Evolutionary conservation across 2,113 vertebrate species (phyloP), one percentile per base, ranked within the genome.

Genomic region (Cyphomyrus plagiostoma): DNA sequence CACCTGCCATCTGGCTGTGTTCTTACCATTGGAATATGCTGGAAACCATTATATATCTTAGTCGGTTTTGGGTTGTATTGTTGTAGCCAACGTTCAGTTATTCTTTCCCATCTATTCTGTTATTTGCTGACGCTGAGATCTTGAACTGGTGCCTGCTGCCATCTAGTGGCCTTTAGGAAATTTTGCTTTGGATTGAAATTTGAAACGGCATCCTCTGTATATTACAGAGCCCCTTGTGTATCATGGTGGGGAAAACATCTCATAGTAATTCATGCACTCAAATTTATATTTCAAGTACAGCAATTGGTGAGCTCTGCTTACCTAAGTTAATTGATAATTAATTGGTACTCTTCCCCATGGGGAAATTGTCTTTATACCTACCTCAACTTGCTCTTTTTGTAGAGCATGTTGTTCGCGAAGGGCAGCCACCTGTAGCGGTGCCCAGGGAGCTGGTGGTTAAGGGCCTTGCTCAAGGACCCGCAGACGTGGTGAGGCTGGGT

Each of bases 1-100:
- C 52, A 85, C 77, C 77, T 89, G 89, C 52, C 50, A 85, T 85
- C 35, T 89, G 80, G 89, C 52, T 17, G 89, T 56, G 52, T 35
- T 45, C 35, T 85, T 52, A n/a, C 46, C 83, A 35, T 10, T 82
- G 23, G 46, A 52, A 48, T 42, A 83, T 56, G 49, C 85, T 89
- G 88, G 74, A 89, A 89, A 80, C 74, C 70, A 83, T 83, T 83
- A 83, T 39, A 53, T 15, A 23, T 35, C 15, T 21, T 88, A 35
- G 87, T 23, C 17, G 39, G 87, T 66, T 88, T 66, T 66, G 4
- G 42, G 35, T 66, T 35, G 15, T 21, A 35, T 21, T 30, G 17
- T 88, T 62, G 39, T 11, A 13, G 86, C 53, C 53, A 58, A 45
- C 7, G 45, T 88, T 58, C 53, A 17, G 35, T 23, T 52, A 53